Evolutionary conservation across 2,797 vertebrate genomes (phyloP).

Genomic region (Falco concolor): DNA sequence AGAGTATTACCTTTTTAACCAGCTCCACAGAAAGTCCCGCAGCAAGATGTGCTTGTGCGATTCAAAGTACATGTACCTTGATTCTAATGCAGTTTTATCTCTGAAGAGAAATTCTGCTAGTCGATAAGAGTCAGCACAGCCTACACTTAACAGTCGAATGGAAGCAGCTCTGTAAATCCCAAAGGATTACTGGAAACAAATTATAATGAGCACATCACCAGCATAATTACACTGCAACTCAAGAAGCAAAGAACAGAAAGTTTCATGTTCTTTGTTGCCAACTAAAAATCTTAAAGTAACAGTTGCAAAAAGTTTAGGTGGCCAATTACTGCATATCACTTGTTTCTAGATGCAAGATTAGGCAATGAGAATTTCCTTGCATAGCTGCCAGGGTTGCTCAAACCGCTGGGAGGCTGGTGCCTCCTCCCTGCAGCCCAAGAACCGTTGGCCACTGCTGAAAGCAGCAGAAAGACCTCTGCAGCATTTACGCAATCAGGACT

Average conservation of each 20-base stretch:
- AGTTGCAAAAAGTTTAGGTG: background rate
- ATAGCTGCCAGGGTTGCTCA: background rate
- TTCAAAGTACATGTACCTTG: background rate
- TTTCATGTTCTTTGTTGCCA: background rate
- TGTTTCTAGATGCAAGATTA: background rate
- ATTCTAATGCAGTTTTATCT: background rate
- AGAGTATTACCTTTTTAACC: background rate
- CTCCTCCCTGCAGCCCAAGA: background rate
- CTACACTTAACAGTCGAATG: background rate
- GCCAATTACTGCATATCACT: background rate
- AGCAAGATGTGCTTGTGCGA: background rate
- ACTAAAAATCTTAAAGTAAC: constrained; percentile 20
- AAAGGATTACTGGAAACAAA: constrained; percentile 12
- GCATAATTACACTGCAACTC: background rate
- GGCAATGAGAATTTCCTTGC: background rate
- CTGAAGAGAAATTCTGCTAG: background rate
- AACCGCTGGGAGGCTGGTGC: background rate
- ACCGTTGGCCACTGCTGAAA: accelerated
- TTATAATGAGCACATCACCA: background rate
- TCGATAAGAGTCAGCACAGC: background rate
- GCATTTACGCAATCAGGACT: background rate
- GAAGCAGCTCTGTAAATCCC: background rate
- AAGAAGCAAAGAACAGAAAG: constrained; percentile 2
- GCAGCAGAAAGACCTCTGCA: background rate
- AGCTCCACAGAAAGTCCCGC: background rate